Evolutionary conservation across 64 coral and sea anemone genomes (phyloP), one percentile per base, ranked within the genome.

Genomic region (Actinia equina): DNA sequence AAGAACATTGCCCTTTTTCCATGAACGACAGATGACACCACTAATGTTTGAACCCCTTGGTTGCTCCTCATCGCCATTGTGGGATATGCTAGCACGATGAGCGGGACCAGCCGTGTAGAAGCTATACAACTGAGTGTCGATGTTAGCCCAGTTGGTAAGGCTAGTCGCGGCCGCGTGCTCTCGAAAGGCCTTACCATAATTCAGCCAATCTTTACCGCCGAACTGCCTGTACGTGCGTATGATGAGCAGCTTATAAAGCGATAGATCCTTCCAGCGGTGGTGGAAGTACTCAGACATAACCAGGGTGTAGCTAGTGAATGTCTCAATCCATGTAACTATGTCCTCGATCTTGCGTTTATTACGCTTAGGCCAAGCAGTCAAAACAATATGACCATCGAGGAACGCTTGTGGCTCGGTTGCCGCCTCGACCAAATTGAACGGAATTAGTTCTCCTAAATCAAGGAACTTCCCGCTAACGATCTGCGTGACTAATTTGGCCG

Each of bases 91-190:
- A 64, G 18, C 61, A 4, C 77, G 77, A 22, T 30, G 41, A 18
- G 43, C 37, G 30, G 77, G 16, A 44, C 77, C 77, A 19, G 77
- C 77, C 17, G 77, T 52, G 77, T 52, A 80, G 52, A 57, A 77
- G 20, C 77, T 88, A 17, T 77, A 59, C 0, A 88, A 25, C 10
- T 79, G 86, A 6, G 76, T 41, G 25, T 88, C 58, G 22, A 80
- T 56, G 14, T 1, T 23, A 44, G 86, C 80, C 86, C 86, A 88
- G 20, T 88, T 53, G 43, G 86, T 55, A 5, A 79, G 18, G 2
- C 52, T 79, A 15, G 86, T 27, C 6, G 86, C 51, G 74, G 86
- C 74, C 43, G 86, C 74, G 76, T 88, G 86, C 22, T 88, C 70
- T 9, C 86, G 46, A 88, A 88, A 88, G 0, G 71, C 86, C 44